A percentile compares a stretch with the other conserved stretches of the same genome.
These are phyloP conservation scores for Stercorarius parasiticus DNA, from an alignment of 2,113 vertebrate species.

Conservation along the genomic window DNA sequence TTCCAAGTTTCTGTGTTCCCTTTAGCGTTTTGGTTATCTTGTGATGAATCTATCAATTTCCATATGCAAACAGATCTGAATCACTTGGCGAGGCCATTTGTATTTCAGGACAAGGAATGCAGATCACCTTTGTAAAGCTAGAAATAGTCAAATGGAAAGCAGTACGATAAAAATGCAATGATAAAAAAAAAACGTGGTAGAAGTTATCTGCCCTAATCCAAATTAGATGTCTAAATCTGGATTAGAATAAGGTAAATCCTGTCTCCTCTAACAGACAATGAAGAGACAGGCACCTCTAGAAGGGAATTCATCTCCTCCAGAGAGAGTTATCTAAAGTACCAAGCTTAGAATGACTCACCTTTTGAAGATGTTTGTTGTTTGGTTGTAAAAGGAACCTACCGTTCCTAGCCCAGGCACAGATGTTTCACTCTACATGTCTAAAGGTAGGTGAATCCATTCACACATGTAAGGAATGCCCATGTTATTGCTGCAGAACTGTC, in stretches of 20 bases:
- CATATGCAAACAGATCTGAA: background rate
- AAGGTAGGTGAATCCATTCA: background rate
- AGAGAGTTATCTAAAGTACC: background rate
- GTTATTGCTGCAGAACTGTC: background rate
- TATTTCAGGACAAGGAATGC: background rate
- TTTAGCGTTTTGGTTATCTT: background rate
- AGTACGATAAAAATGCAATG: background rate
- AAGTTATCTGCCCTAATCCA: background rate
- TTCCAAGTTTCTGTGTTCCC: background rate
- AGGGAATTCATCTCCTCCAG: background rate
- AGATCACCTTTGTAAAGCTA: background rate
- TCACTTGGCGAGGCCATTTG: background rate
- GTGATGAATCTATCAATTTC: background rate
- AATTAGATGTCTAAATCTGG: background rate
- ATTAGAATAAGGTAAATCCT: background rate
- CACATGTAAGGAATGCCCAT: background rate
- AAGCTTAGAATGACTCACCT: background rate
- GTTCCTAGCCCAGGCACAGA: background rate
- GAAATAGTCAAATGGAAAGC: background rate
- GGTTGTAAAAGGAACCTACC: background rate
- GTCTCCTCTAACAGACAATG: background rate
- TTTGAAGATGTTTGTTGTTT: background rate
- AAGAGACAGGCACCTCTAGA: background rate
- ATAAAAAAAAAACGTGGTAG: background rate
- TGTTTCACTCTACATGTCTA: background rate